Percentiles rank a stretch among this genome's conserved stretches.
Conservation (phyloP, 2,113 vertebrate species). For the Isurus oxyrinchus region DNA sequence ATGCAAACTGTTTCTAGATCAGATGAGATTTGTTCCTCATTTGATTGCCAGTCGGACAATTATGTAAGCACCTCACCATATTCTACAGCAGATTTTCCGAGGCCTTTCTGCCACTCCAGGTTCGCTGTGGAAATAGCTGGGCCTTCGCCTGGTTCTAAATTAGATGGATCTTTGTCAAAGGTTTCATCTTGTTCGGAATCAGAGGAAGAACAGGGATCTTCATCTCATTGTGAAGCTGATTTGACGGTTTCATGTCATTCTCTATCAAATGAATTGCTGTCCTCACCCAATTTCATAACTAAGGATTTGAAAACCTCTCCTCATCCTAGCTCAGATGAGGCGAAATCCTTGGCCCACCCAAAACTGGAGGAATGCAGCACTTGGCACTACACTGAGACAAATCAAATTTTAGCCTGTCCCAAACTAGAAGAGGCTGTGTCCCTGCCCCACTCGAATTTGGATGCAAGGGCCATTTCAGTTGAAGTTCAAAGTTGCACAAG, state of each 20-base stretch:
- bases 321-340: background rate
- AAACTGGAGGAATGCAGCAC: constrained; percentile 6
- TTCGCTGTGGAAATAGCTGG: no score
- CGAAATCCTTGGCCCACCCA: background rate
- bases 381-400: background rate
- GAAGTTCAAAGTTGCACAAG: background rate
- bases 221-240: background rate
- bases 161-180: background rate
- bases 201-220: background rate
- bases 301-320: background rate
- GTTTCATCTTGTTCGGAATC: constrained; percentile 17
- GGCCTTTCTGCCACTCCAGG: background rate
- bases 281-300: background rate
- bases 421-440: background rate
- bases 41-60: background rate
- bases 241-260: constrained; percentile 1
- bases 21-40: constrained; percentile 12
- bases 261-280: background rate
- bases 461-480: no score
- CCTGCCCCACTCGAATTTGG: background rate
- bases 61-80: background rate
- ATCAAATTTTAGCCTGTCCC: background rate
- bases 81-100: background rate
- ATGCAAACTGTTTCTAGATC: background rate
- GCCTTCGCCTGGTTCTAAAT: background rate